Base-by-base conservation (phyloP, 2,113 vertebrate species). In the Synodontis membranacea region DNA sequence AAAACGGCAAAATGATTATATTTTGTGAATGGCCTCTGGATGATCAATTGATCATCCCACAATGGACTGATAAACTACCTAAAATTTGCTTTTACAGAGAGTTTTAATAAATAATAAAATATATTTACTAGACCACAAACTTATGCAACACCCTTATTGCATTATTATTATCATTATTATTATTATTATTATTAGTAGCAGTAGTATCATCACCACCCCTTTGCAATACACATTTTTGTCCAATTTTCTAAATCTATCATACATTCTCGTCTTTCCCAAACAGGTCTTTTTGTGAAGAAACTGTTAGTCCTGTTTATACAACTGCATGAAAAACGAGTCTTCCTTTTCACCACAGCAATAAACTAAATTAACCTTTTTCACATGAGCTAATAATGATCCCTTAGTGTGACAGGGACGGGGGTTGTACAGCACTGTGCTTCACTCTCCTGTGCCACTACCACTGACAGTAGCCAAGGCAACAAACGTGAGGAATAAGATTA, bases 381-480 rank as follows among this genome's bases (percentile, higher is more conserved):
- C 72, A 70, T 44, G 44, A 86, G 44, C 60, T 70, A 54, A 37
- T 37, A 54, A 86, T 56, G 19, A 80, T 68, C 10, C 10, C 17
- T 5, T 48, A 68, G 60, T 86, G 84, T 81, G 64, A 86, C 78
- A 34, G 39, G 70, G 34, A 42, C 1, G 60, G 15, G 37, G 15
- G 37, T 54, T 72, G 50, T 60, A 46, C 62, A 19, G 52, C 28
- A n/a, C 48, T 80, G 23, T 23, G 21, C 50, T 42, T 56, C 37
- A 42, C n/a, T 48, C 46, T 46, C 44, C 76, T 68, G 60, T 39
- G n/a, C 4, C 37, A 56, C 60, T 23, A 86, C 62, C 31, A 48
- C 50, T 54, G 50, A 37, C 54, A 80, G 78, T 60, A 56, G 78
- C 79, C 85, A 86, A 58, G 85, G 66, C 85, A 72, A 86, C 85